A percentile compares a stretch with the other conserved stretches of the same genome.
Conservation (phyloP, 2,797 vertebrate species). For the Darevskia nairensis region DNA sequence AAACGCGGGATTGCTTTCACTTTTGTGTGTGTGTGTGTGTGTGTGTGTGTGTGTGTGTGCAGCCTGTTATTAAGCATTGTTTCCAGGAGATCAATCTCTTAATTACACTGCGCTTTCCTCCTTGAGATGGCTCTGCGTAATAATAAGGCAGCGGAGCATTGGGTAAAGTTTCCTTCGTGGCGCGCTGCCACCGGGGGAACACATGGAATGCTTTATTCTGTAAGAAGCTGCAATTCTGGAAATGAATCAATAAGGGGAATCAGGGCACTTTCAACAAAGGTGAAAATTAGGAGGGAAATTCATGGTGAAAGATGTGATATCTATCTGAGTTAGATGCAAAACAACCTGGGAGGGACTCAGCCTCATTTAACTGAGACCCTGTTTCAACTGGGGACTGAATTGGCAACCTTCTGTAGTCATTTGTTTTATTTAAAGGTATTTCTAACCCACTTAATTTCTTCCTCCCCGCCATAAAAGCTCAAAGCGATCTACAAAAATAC, state of each 20-base stretch:
- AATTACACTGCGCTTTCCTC: slow-evolving; percentile 54
- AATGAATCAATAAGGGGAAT: slow-evolving; percentile 31
- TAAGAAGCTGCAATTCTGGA: slow-evolving; percentile 11
- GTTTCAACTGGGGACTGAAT: no score
- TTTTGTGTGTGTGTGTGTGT: background rate
- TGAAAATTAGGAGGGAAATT: no score
- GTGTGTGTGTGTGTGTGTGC: no score
- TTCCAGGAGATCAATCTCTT: slow-evolving; percentile 71
- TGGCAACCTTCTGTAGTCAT: no score
- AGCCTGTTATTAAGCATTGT: slow-evolving; percentile 57
- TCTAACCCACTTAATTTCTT: no score
- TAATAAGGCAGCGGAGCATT: background rate
- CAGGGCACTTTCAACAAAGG: no score
- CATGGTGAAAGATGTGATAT: background rate
- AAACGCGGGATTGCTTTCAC: slow-evolving; percentile 58
- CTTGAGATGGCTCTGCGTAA: slow-evolving; percentile 39
- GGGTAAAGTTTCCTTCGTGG: slow-evolving; percentile 38
- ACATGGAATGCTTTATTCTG: slow-evolving; percentile 23
- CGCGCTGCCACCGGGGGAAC: slow-evolving; percentile 24
- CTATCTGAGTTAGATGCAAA: background rate
- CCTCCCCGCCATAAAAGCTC: no score
- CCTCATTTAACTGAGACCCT: no score
- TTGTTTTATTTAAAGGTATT: no score
- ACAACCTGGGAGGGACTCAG: no score
- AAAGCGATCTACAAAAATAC: no score